Evolutionary conservation across 2,888 invertebrate genomes (phyloP).

Genomic region (Sphaerophoria rueppellii): DNA sequence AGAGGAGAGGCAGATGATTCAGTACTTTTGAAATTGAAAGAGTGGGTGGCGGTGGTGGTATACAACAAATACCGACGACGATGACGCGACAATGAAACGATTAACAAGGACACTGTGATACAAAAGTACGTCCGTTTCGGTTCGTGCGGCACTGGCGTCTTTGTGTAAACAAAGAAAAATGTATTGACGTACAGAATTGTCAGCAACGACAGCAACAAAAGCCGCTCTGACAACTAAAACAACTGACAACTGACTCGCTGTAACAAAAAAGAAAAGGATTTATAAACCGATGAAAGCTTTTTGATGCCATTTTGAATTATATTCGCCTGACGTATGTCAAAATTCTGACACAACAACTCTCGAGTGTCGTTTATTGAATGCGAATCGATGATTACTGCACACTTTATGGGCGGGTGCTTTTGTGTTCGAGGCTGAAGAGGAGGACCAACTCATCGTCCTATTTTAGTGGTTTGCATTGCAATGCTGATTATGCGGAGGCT

Average conservation of each 20-base stretch:
- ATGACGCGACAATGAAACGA: neutral
- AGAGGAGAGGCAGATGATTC: conserved; percentile 58
- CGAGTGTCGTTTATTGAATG: conserved; percentile 29
- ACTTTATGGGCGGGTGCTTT: neutral
- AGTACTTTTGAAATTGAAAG: conserved; percentile 19
- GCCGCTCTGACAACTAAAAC: conserved; percentile 17
- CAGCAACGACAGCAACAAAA: conserved; percentile 27
- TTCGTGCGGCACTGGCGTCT: neutral
- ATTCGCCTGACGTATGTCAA: conserved; percentile 47
- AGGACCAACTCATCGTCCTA: conserved; percentile 28
- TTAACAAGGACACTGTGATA: conserved; percentile 61
- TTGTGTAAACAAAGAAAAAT: conserved; percentile 51
- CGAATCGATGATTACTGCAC: conserved; percentile 34
- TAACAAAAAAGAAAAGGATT: conserved; percentile 44
- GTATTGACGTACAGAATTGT: conserved; percentile 48
- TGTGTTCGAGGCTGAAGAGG: neutral
- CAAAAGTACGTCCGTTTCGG: conserved; percentile 34
- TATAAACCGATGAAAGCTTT: conserved; percentile 37
- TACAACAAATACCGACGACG: neutral
- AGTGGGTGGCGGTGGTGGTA: conserved; percentile 33
- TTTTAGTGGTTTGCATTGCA: conserved; percentile 17
- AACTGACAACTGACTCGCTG: neutral
- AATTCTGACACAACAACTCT: conserved; percentile 31
- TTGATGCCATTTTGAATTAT: conserved; percentile 28
- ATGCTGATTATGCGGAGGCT: conserved; percentile 21